Evolutionary conservation across 2,888 invertebrate genomes (phyloP).

Genomic region (Dryomyza anilis): DNA sequence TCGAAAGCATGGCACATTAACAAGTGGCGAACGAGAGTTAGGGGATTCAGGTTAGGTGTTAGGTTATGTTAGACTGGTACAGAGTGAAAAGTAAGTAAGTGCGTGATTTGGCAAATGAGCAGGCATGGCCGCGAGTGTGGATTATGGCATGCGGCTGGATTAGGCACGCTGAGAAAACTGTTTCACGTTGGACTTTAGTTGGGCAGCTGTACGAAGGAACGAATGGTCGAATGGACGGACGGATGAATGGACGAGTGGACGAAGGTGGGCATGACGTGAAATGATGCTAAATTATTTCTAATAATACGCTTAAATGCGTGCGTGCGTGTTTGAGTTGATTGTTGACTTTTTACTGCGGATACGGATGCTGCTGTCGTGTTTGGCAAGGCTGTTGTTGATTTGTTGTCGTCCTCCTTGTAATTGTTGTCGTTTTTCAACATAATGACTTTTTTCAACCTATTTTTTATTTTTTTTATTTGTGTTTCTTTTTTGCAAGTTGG

Average conservation of each 20-base stretch:
- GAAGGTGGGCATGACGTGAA: slow-evolving; percentile 3
- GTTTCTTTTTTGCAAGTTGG: not conserved
- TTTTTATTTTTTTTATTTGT: not conserved
- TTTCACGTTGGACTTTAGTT: not conserved
- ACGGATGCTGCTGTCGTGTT: slow-evolving; percentile 12
- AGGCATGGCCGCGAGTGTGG: not conserved
- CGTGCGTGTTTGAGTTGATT: slow-evolving; percentile 47
- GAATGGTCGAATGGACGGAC: too few species aligned
- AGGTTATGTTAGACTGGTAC: too few species aligned
- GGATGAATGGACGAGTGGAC: not conserved
- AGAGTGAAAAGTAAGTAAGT: not conserved
- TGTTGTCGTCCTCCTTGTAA: slow-evolving; percentile 18
- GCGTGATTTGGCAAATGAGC: not conserved
- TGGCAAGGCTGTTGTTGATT: too few species aligned
- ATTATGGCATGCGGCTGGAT: slow-evolving; percentile 6
- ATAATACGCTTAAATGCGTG: slow-evolving; percentile 34
- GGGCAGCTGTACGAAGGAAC: not conserved
- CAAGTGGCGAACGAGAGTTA: not conserved
- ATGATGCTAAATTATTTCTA: slow-evolving; percentile 20
- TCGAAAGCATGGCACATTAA: too few species aligned
- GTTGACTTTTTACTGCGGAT: slow-evolving; percentile 45
- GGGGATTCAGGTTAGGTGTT: too few species aligned
- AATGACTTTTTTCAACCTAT: not conserved
- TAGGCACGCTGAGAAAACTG: not conserved
- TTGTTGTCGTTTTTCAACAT: not conserved